phyloP scores from a whole-genome alignment of 2,888 invertebrate genomes.

The Nephrotoma guestfalica region DNA sequence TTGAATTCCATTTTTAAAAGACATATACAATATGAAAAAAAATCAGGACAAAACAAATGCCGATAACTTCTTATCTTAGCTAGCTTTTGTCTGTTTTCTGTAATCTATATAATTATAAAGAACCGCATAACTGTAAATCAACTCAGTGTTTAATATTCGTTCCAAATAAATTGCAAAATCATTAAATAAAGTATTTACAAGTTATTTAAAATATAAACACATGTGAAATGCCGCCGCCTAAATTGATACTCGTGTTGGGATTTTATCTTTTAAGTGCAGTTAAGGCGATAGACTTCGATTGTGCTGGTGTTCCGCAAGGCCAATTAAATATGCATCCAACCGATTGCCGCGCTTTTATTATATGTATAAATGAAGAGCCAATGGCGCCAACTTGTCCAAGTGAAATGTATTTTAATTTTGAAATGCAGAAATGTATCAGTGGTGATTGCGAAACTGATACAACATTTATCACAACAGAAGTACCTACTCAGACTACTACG shows the following conservation, averaged over 20 bases:
- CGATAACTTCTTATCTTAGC: too few relatives aligned
- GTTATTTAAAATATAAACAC: not conserved
- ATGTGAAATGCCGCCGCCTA: not conserved
- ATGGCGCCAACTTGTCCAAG: not conserved
- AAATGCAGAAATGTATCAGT: not conserved
- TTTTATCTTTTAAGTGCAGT: not conserved
- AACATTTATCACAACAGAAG: not conserved
- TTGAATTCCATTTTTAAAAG: too few relatives aligned
- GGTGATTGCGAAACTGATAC: not conserved
- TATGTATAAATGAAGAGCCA: not conserved
- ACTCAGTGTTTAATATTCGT: too few relatives aligned
- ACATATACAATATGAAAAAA: too few relatives aligned
- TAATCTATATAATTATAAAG: too few relatives aligned
- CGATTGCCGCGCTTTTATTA: not conserved
- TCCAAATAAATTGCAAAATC: not conserved
- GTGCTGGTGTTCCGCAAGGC: not conserved
- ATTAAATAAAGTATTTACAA: not conserved
- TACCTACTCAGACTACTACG: too few relatives aligned
- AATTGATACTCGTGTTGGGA: not conserved
- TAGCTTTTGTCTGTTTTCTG: too few relatives aligned
- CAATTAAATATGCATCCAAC: not conserved
- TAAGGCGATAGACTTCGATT: not conserved
- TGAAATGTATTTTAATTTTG: not conserved
- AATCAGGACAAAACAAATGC: too few relatives aligned
- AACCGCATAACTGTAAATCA: too few relatives aligned